Base-by-base conservation (phyloP, 1,140 invertebrate species). In the Zaprionus inermis region DNA sequence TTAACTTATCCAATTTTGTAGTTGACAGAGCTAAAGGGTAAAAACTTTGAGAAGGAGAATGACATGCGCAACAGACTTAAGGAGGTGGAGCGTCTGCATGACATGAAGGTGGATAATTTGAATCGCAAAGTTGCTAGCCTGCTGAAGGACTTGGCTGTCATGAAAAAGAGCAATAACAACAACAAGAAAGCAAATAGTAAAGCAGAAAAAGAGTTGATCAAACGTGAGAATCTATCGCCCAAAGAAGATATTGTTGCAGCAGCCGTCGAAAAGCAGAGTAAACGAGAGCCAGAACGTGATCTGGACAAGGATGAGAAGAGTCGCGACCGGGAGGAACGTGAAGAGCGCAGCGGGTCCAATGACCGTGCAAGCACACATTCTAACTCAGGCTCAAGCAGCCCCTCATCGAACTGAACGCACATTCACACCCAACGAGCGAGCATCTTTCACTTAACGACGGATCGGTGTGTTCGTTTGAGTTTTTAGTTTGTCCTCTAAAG, bases 1-100 rank as follows among this genome's bases (percentile, higher is more conserved):
- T 10, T 46, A n/a, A 36, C 38, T 16, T 24, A n/a, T 14, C 9
- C 11, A 7, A 57, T 20, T n/a, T 44, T 71, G 18, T 73, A 98
- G 97, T 97, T 98, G 76, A 98, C 97, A 5, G 98, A 99, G 92
- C 92, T 98, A 64, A 98, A 98, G 93, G 97, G 98, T 10, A 96
- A 97, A 92, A 96, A 98, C 88, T 97, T 97, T 90, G 97, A 97
- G 22, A 94, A 95, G 51, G 97, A 98, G 91, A 96, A 95, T 55
- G 97, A 98, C 79, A 93, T 97, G 52, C 94, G 98, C 22, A 96
- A 94, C 70, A 97, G 97, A 92, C 96, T 98, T 94, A 97, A 96
- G 85, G 95, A 93, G 14, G 94, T 95, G 34, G 96, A 97, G 79
- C 97, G 97, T 56, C 94, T 97, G 56, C 95, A 97, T 88, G 96